phyloP scores from a whole-genome alignment of 2,797 vertebrate genomes.

The Neosilurus hyrtlii region DNA sequence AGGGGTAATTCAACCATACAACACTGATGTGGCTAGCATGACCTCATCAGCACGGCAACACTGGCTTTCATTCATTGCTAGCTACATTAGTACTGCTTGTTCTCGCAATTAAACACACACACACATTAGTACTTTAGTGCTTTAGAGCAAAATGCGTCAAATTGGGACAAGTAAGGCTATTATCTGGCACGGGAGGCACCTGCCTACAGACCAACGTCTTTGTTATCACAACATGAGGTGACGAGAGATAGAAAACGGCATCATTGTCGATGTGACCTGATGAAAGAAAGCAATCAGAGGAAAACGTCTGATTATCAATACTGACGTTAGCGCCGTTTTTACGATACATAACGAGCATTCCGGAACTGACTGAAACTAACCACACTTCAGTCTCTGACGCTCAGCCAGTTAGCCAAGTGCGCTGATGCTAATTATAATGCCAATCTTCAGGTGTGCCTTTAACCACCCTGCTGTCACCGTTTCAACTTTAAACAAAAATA shows the following conservation, averaged over 20 bases:
- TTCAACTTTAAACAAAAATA: conserved; percentile 40
- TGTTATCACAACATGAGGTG: not conserved
- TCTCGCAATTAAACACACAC: not conserved
- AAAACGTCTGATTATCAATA: not conserved
- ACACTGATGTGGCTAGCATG: not conserved
- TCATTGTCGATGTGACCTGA: not conserved
- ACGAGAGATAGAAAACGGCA: not conserved
- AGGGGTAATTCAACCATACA: conserved; percentile 4
- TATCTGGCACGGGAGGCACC: conserved; percentile 33
- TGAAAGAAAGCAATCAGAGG: not conserved
- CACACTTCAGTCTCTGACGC: conserved; percentile 5
- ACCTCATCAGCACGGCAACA: conserved; percentile 38
- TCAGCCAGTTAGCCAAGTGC: conserved; percentile 27
- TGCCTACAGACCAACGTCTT: not conserved
- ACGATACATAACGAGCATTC: conserved; percentile 1
- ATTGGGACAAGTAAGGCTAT: conserved; percentile 20
- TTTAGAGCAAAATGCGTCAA: conserved; percentile 26
- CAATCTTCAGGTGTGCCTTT: conserved; percentile 31
- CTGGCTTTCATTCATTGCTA: conserved; percentile 19
- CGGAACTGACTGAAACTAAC: not conserved
- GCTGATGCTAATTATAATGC: conserved; percentile 33
- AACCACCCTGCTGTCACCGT: conserved; percentile 33
- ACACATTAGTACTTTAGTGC: conserved; percentile 5
- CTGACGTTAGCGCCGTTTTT: not conserved
- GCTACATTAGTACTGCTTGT: conserved; percentile 10